These are phyloP conservation scores for Notarius lentiginosus DNA, from an alignment of 2,113 vertebrate species.

Conservation along the genomic window DNA sequence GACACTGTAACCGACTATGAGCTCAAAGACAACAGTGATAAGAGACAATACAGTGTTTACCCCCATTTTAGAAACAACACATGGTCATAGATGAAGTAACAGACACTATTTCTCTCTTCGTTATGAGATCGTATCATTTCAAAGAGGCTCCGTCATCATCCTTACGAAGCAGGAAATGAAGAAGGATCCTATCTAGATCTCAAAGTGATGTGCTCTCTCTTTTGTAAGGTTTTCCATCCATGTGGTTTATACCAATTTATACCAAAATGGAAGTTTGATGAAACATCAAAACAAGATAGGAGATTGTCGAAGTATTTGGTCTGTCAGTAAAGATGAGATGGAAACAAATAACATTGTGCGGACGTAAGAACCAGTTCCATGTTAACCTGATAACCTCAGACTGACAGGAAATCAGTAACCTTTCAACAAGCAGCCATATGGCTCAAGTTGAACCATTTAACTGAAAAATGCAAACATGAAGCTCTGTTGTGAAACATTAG, in stretches of 20 bases:
- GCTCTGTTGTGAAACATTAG: too few species aligned
- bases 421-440: not conserved
- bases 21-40: not conserved
- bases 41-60: not conserved
- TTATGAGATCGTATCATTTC: not conserved
- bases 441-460: not conserved
- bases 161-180: slow-evolving; percentile 38
- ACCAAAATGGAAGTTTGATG: not conserved
- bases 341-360: not conserved
- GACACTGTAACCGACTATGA: not conserved
- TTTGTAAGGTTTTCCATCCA: not conserved
- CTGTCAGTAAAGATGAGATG: too few species aligned
- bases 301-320: not conserved
- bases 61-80: slow-evolving; percentile 22
- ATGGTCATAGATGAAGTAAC: not conserved
- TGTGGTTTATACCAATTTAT: not conserved
- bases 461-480: not conserved
- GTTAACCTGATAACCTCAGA: not conserved
- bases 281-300: not conserved
- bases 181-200: slow-evolving; percentile 25
- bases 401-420: not conserved
- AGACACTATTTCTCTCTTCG: not conserved
- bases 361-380: not conserved
- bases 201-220: too few species aligned
- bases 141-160: not conserved